Evolutionary conservation across 2,888 invertebrate genomes (phyloP).

Genomic region (Scaptomyza tumidula): DNA sequence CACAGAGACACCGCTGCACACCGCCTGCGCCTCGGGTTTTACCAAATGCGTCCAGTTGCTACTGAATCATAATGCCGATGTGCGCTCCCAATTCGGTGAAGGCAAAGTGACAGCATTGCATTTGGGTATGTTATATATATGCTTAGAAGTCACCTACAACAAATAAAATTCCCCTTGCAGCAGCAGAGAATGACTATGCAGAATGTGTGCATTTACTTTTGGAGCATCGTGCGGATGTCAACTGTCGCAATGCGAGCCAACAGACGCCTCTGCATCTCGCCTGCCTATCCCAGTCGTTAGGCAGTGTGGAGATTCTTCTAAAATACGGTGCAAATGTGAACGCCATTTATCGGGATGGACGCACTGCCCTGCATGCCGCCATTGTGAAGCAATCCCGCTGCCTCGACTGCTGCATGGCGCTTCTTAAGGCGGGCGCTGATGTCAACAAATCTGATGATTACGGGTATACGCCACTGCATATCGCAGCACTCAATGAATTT

Average conservation of each 20-base stretch:
- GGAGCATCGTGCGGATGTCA: slow-evolving; percentile 90
- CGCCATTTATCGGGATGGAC: slow-evolving; percentile 89
- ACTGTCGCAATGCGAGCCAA: slow-evolving; percentile 89
- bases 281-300: slow-evolving; percentile 91
- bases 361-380: slow-evolving; percentile 92
- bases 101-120: slow-evolving; percentile 92
- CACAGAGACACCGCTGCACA: slow-evolving; percentile 93
- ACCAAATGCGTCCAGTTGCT: slow-evolving; percentile 89
- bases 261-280: slow-evolving; percentile 95
- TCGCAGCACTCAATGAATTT: slow-evolving; percentile 93
- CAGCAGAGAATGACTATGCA: slow-evolving; percentile 93
- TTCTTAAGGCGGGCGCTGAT: slow-evolving; percentile 88
- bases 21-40: slow-evolving; percentile 91
- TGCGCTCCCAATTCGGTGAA: slow-evolving; percentile 89
- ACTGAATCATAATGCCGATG: slow-evolving; percentile 91
- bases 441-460: slow-evolving; percentile 91
- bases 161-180: slow-evolving; percentile 75
- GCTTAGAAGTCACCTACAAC: not conserved
- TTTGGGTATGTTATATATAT: slow-evolving; percentile 84
- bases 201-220: slow-evolving; percentile 90
- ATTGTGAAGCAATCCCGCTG: slow-evolving; percentile 90
- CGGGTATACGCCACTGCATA: slow-evolving; percentile 93
- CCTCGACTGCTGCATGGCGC: slow-evolving; percentile 88
- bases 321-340: slow-evolving; percentile 88
- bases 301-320: slow-evolving; percentile 90